phyloP scores from a whole-genome alignment of 2,888 invertebrate genomes.

The Baronia brevicornis region DNA sequence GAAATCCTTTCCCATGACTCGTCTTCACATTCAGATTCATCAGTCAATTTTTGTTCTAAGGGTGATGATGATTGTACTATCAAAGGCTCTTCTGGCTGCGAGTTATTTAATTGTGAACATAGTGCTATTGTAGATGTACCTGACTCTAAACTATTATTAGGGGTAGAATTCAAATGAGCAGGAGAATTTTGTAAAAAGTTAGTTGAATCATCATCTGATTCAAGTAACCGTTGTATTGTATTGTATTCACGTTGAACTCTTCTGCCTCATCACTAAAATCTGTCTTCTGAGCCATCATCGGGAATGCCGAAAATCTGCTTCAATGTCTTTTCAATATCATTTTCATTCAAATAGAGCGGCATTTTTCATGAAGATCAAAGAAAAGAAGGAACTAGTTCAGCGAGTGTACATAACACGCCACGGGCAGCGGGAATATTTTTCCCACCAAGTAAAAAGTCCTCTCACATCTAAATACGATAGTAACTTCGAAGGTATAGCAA shows the following conservation, averaged over 20 bases:
- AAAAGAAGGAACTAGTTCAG: constrained; percentile 17
- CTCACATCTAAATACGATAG: constrained; percentile 15
- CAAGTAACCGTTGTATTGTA: constrained; percentile 18
- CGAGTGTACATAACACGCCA: constrained; percentile 15
- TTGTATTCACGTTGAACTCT: constrained; percentile 20
- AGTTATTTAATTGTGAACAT: constrained; percentile 20
- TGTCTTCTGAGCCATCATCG: constrained; percentile 21
- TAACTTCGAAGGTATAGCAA: constrained; percentile 12
- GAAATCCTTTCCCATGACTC: constrained; percentile 20
- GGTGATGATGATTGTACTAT: constrained; percentile 17
- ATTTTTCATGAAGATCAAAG: constrained; percentile 15
- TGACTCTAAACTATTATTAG: constrained; percentile 16
- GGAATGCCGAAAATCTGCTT: constrained; percentile 16
- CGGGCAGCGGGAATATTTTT: constrained; percentile 19
- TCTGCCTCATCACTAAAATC: constrained; percentile 21
- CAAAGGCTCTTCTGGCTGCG: constrained; percentile 18
- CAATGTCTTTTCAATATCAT: constrained; percentile 14
- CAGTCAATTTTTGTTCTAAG: constrained; percentile 18
- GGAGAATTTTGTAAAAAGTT: constrained; percentile 20
- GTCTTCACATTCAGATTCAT: constrained; percentile 21
- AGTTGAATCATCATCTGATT: constrained; percentile 18
- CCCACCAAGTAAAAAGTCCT: constrained; percentile 15
- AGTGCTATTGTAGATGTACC: constrained; percentile 19
- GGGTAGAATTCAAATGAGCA: constrained; percentile 16
- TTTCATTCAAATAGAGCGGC: constrained; percentile 11